These are phyloP conservation scores for Halichondria panicea DNA, from an alignment of 37 sponge, comb jelly and placozoan species.

Conservation along the genomic window DNA sequence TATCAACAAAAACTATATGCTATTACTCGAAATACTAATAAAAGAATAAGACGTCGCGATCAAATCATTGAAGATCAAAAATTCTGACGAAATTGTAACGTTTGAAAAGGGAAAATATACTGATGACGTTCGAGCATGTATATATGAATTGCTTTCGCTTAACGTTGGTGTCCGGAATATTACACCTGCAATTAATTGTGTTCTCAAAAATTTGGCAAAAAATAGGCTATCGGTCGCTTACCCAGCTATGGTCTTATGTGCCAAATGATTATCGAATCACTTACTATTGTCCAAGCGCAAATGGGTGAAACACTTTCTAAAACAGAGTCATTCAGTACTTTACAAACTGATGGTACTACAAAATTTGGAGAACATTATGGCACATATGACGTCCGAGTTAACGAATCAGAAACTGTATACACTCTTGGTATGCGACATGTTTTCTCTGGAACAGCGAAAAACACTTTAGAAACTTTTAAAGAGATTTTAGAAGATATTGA, in stretches of 20 bases:
- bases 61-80: background rate
- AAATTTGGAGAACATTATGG: conserved; percentile 35
- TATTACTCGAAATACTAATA: conserved; percentile 6
- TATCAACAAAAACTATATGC: background rate
- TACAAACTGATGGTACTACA: conserved; percentile 44
- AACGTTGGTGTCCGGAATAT: conserved; percentile 43
- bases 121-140: conserved; percentile 38
- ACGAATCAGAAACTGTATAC: background rate
- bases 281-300: conserved; percentile 29
- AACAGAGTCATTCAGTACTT: background rate
- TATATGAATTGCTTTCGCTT: conserved; percentile 39
- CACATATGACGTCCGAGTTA: conserved; percentile 7
- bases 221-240: conserved; percentile 11
- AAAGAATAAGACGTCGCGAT: conserved; percentile 13
- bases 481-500: conserved; percentile 43
- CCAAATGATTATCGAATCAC: conserved; percentile 20
- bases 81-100: conserved; percentile 3
- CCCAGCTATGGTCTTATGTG: conserved; percentile 8
- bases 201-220: conserved; percentile 21
- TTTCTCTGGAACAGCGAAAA: conserved; percentile 39
- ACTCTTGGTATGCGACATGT: conserved; percentile 25
- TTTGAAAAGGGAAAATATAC: conserved; percentile 39
- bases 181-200: conserved; percentile 14
- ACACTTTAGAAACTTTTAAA: conserved; percentile 18
- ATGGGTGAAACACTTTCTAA: conserved; percentile 20